These are phyloP conservation scores for Sterrhoptilus dennistouni DNA, from an alignment of 2,113 vertebrate species.

Conservation along the genomic window DNA sequence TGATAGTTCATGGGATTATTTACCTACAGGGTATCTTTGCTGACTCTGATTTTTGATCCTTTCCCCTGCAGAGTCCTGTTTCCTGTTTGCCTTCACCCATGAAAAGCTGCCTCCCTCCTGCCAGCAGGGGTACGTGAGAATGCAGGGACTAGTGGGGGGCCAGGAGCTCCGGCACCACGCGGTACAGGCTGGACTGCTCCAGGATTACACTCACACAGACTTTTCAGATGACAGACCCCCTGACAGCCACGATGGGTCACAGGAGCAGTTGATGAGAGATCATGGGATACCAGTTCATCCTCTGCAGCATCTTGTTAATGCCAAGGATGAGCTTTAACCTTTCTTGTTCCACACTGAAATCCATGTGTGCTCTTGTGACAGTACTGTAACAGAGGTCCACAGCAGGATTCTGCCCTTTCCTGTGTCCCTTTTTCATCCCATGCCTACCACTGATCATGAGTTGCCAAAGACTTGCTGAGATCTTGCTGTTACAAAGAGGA, in stretches of 20 bases:
- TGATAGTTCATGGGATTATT: background rate
- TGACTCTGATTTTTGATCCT: background rate
- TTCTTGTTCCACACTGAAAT: background rate
- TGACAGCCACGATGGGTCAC: background rate
- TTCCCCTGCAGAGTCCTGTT: constrained; percentile 86
- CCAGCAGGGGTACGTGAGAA: constrained; percentile 83
- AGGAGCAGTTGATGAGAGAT: constrained; percentile 14
- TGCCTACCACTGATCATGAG: background rate
- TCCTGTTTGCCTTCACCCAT: constrained; percentile 84
- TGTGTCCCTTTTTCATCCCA: background rate
- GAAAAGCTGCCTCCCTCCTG: constrained; percentile 88
- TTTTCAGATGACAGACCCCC: background rate
- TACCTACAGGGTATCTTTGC: background rate
- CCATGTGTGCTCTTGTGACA: background rate
- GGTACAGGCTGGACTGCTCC: constrained; percentile 52
- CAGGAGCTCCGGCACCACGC: constrained; percentile 57
- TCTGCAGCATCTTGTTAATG: constrained; percentile 61
- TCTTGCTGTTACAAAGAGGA: background rate
- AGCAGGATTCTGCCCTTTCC: background rate
- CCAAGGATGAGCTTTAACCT: constrained; percentile 81
- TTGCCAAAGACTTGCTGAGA: constrained; percentile 45
- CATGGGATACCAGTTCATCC: background rate
- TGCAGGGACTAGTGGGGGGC: constrained; percentile 76
- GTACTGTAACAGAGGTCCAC: background rate
- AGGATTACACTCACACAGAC: background rate